Evolutionary conservation across 2,113 vertebrate species (phyloP).

Genomic region (Motacilla alba): DNA sequence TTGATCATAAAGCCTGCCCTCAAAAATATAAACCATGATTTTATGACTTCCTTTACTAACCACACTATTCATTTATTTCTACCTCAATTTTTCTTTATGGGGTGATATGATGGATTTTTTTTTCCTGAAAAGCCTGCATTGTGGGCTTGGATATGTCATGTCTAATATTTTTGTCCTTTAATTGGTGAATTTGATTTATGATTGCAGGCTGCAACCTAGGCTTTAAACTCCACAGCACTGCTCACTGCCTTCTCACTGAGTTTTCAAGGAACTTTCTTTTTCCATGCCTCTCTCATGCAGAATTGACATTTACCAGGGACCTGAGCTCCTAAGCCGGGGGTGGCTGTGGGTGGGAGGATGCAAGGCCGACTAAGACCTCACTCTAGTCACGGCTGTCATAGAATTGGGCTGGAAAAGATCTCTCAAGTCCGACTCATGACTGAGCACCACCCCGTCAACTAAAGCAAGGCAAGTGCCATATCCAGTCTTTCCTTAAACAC

Average conservation of each 20-base stretch:
- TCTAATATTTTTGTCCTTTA: neutral
- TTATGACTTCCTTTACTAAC: slow-evolving; percentile 20
- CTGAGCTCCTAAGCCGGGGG: neutral
- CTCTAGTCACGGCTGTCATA: neutral
- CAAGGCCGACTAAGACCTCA: rapidly evolving
- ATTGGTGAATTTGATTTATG: neutral
- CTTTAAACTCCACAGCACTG: neutral
- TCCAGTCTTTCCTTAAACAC: neutral
- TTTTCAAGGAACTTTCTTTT: neutral
- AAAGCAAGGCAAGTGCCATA: neutral
- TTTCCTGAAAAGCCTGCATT: neutral
- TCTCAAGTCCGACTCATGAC: too few species aligned
- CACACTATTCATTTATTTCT: neutral
- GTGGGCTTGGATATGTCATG: neutral
- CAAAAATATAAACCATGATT: neutral
- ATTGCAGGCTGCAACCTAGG: neutral
- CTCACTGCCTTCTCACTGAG: rapidly evolving
- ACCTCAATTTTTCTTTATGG: neutral
- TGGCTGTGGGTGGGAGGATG: too few species aligned
- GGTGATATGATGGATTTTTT: neutral
- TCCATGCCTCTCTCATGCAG: rapidly evolving
- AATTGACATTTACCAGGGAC: rapidly evolving
- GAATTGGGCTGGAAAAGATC: neutral
- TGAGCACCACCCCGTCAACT: neutral
- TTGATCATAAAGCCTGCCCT: neutral